Conservation (phyloP, 2,888 invertebrate species). For the Adelphocoris suturalis region DNA sequence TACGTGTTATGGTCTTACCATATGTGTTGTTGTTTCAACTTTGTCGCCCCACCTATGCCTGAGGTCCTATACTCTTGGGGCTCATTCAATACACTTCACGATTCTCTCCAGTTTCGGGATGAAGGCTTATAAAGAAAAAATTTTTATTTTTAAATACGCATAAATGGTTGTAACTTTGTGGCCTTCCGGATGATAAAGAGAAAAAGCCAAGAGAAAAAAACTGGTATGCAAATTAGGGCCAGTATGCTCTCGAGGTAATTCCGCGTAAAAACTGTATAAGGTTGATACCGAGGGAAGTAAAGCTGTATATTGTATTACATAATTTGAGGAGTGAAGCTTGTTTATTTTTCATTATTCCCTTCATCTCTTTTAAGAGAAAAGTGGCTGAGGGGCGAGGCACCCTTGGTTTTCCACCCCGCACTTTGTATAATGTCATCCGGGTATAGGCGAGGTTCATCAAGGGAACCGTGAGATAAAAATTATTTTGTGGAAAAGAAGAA, state of each 20-base stretch:
- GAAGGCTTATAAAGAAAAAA: no score
- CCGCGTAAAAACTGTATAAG: conserved; percentile 55
- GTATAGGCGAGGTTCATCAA: conserved; percentile 48
- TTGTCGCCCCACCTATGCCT: no score
- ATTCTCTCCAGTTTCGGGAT: no score
- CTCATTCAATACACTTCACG: no score
- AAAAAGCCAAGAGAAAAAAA: conserved; percentile 21
- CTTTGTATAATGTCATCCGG: conserved; percentile 65
- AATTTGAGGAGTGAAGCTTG: conserved; percentile 67
- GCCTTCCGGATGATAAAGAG: conserved; percentile 38
- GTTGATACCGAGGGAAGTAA: conserved; percentile 61
- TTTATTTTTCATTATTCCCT: conserved; percentile 66
- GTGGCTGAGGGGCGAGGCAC: conserved; percentile 44
- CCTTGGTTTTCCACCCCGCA: conserved; percentile 49
- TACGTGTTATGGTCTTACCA: no score
- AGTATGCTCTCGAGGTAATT: conserved; percentile 52
- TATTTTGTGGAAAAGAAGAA: conserved; percentile 19
- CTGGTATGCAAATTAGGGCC: conserved; percentile 58
- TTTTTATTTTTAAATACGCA: neutral
- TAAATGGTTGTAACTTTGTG: conserved; percentile 41
- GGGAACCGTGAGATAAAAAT: conserved; percentile 55
- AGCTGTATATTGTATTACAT: conserved; percentile 68
- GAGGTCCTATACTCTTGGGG: no score
- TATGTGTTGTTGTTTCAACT: no score
- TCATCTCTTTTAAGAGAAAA: conserved; percentile 45